Percentiles rank a stretch among this genome's conserved stretches.
phyloP scores from a whole-genome alignment of 1,140 invertebrate genomes.

The Phymastichus coffea region DNA sequence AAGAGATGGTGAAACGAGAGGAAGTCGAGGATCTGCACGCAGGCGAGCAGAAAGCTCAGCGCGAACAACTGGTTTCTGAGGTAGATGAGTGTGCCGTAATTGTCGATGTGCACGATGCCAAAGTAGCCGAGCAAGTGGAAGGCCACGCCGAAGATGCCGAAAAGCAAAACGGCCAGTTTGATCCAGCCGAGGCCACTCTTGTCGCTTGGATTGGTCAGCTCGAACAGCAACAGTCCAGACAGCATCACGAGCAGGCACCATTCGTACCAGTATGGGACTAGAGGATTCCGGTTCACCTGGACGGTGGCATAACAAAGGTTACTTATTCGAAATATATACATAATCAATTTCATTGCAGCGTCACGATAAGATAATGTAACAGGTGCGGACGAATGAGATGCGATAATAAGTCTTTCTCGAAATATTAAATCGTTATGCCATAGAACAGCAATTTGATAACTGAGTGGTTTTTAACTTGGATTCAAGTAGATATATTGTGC shows the following conservation, averaged over 20 bases:
- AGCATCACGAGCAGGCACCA: conserved; percentile 95
- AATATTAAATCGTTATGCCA: too few relatives aligned
- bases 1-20: conserved; percentile 98
- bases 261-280: conserved; percentile 90
- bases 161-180: conserved; percentile 86
- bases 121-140: conserved; percentile 84
- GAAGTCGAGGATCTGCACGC: conserved; percentile 96
- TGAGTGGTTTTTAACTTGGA: too few relatives aligned
- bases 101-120: conserved; percentile 65
- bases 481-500: too few relatives aligned
- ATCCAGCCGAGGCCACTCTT: conserved; percentile 93
- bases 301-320: too few relatives aligned
- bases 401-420: too few relatives aligned
- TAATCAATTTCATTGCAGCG: too few relatives aligned
- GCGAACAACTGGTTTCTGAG: conserved; percentile 96
- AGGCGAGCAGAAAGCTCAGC: conserved; percentile 89
- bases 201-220: conserved; percentile 95
- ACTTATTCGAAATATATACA: too few relatives aligned
- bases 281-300: conserved; percentile 55
- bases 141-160: conserved; percentile 88
- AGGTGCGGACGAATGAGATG: too few relatives aligned
- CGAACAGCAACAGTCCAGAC: conserved; percentile 91
- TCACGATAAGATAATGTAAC: too few relatives aligned
- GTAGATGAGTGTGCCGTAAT: conserved; percentile 84
- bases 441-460: too few relatives aligned